These are phyloP conservation scores for Eubasilissa splendida DNA, from an alignment of 2,888 invertebrate genomes.

Conservation along the genomic window DNA sequence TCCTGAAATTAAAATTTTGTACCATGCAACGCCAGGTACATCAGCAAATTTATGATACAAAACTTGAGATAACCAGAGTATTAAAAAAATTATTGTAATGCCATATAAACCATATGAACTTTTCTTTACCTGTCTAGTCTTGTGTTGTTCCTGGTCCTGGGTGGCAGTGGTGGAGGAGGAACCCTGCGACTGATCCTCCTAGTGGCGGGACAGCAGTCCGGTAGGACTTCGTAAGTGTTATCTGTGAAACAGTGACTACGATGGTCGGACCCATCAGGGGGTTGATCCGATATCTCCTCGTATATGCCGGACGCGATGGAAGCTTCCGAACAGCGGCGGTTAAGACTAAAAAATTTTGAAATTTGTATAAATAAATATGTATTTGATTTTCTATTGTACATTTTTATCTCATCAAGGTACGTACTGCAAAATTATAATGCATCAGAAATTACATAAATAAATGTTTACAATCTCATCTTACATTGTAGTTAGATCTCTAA, in stretches of 20 bases:
- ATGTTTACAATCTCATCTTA: too few relatives aligned
- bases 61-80: too few relatives aligned
- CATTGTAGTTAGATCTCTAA: too few relatives aligned
- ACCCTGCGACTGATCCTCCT: slow-evolving; percentile 57
- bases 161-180: slow-evolving; percentile 70
- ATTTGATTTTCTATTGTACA: too few relatives aligned
- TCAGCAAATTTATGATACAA: too few relatives aligned
- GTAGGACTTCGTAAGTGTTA: slow-evolving; percentile 66
- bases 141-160: slow-evolving; percentile 63
- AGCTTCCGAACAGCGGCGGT: slow-evolving; percentile 73
- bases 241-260: background rate
- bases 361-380: too few relatives aligned
- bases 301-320: slow-evolving; percentile 79
- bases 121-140: slow-evolving; percentile 59
- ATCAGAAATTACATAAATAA: too few relatives aligned
- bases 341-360: slow-evolving; percentile 59
- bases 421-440: too few relatives aligned
- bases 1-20: too few relatives aligned
- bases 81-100: background rate
- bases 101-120: background rate
- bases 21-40: too few relatives aligned
- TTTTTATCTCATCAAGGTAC: too few relatives aligned
- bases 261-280: slow-evolving; percentile 37
- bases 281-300: slow-evolving; percentile 76
- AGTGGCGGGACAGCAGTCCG: slow-evolving; percentile 61